Evolutionary conservation across 2,888 invertebrate species (phyloP).

Genomic region (Apoderus coryli): DNA sequence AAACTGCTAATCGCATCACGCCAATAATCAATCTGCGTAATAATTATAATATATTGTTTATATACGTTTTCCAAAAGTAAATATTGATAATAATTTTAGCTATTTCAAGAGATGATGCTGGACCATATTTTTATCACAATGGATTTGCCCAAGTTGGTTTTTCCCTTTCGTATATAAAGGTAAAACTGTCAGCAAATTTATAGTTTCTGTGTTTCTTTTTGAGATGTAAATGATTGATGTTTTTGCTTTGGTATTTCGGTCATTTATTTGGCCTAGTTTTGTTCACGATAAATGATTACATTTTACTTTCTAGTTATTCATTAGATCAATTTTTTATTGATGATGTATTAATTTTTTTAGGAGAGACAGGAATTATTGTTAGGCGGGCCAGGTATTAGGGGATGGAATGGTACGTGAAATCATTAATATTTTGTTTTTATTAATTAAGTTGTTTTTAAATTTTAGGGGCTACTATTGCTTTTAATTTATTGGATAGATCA

Average conservation of each 20-base stretch:
- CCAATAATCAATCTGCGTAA: no score
- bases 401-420: background rate
- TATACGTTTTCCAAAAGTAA: no score
- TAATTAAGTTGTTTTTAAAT: no score
- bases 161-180: conserved; percentile 14
- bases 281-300: no score
- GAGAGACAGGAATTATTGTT: background rate
- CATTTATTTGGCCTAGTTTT: no score
- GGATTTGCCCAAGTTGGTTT: conserved; percentile 18
- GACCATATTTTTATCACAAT: conserved; percentile 15
- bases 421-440: no score
- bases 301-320: no score
- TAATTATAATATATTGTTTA: conserved; percentile 10
- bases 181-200: conserved; percentile 6
- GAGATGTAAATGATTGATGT: no score
- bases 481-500: no score
- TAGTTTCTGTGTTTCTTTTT: background rate
- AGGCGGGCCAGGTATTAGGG: conserved; percentile 2
- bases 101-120: conserved; percentile 4
- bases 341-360: conserved; percentile 1
- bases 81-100: no score
- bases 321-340: conserved; percentile 1
- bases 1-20: background rate
- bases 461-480: no score
- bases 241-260: no score